phyloP scores from a whole-genome alignment of 35 echinoderm and acorn worm species.

The Chiridota heheva region DNA sequence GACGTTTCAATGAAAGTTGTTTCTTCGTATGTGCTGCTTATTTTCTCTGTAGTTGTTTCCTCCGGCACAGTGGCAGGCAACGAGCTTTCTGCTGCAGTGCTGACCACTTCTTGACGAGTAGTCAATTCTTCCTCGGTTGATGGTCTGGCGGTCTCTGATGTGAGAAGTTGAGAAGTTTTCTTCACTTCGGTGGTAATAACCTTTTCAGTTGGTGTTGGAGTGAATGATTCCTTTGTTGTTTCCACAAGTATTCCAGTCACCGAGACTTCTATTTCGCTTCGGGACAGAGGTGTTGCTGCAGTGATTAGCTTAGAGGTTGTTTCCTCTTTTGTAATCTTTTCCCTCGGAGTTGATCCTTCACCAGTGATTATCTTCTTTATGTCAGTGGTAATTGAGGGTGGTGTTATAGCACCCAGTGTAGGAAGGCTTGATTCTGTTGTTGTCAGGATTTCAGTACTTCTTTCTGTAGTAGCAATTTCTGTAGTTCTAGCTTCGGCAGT shows the following conservation, averaged over 20 bases:
- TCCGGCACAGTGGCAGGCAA: neutral
- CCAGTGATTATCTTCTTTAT: neutral
- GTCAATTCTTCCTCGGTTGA: neutral
- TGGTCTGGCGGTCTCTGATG: neutral
- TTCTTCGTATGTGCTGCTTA: neutral
- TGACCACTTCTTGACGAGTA: too few relatives aligned
- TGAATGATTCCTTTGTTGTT: neutral
- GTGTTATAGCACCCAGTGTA: neutral
- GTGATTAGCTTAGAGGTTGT: neutral
- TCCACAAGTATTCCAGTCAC: neutral
- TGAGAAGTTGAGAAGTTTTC: neutral
- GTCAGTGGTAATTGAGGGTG: neutral
- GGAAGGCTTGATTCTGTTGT: neutral
- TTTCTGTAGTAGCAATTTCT: neutral
- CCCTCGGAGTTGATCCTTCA: neutral
- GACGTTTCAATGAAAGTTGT: neutral
- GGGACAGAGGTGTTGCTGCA: neutral
- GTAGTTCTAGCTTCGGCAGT: neutral
- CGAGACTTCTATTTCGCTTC: neutral
- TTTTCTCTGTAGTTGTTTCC: neutral
- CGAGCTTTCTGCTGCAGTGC: neutral
- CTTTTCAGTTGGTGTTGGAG: neutral
- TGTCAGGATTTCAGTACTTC: too few relatives aligned
- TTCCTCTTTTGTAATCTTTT: constrained; percentile 1
- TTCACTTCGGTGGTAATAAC: constrained; percentile 3